Evolutionary conservation across 2,888 invertebrate species (phyloP).

Genomic region (Drosophila macrospina): DNA sequence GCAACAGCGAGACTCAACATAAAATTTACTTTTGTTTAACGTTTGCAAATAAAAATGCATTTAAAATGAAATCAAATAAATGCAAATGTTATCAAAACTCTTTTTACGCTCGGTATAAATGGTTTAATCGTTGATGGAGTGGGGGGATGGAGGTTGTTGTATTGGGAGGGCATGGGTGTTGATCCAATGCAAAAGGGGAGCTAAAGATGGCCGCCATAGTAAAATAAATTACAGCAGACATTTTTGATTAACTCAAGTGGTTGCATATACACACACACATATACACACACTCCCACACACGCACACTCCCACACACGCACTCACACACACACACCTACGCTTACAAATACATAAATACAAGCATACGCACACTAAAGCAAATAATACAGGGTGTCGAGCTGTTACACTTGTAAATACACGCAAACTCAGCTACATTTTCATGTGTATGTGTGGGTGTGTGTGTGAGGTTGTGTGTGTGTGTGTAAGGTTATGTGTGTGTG

Average conservation of each 20-base stretch:
- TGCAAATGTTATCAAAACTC: constrained; percentile 50
- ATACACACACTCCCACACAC: constrained; percentile 17
- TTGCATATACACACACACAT: constrained; percentile 68
- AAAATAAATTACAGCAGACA: constrained; percentile 84
- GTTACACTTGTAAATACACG: constrained; percentile 39
- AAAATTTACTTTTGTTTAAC: constrained; percentile 53
- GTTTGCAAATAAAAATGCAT: constrained; percentile 44
- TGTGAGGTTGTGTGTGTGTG: constrained; percentile 29
- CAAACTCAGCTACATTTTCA: neutral
- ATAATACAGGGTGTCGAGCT: constrained; percentile 69
- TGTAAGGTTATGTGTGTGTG: constrained; percentile 11
- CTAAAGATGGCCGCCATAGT: constrained; percentile 82
- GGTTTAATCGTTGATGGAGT: neutral
- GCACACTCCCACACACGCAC: constrained; percentile 35
- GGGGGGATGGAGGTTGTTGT: constrained; percentile 8
- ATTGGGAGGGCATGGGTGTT: constrained; percentile 4
- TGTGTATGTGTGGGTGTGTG: constrained; percentile 7
- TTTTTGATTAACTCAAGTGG: constrained; percentile 84
- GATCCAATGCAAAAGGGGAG: constrained; percentile 24
- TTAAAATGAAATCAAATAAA: constrained; percentile 36
- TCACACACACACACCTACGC: constrained; percentile 50
- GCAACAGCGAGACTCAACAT: constrained; percentile 23
- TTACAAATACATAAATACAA: constrained; percentile 14
- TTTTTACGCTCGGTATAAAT: constrained; percentile 4
- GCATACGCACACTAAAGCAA: constrained; percentile 8